phyloP scores from a whole-genome alignment of 2,797 vertebrate species.

The Acanthurus tractus region DNA sequence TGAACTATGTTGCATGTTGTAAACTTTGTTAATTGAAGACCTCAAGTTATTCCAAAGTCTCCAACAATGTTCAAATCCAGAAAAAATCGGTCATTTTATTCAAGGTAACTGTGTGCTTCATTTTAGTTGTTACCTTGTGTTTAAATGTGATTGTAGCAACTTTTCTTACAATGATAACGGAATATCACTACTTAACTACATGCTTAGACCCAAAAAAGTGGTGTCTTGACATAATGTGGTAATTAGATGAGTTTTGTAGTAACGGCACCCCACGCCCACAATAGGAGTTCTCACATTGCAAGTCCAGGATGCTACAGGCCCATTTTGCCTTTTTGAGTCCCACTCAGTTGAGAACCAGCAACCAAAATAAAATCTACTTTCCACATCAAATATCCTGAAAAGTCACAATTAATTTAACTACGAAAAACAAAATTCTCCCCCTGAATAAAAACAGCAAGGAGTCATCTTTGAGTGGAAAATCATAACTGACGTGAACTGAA shows the following conservation, averaged over 20 bases:
- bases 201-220: background rate
- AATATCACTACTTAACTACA: background rate
- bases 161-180: background rate
- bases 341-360: background rate
- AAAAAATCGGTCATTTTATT: no score
- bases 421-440: background rate
- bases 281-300: conserved; percentile 4
- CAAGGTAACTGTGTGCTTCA: no score
- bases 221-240: background rate
- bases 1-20: no score
- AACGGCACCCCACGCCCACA: background rate
- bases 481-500: background rate
- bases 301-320: background rate
- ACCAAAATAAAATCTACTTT: conserved; percentile 11
- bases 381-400: background rate
- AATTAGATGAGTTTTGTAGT: background rate
- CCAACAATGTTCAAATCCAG: no score
- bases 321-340: conserved; percentile 2
- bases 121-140: no score
- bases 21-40: no score
- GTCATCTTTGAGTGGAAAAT: conserved; percentile 3
- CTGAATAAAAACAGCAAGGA: background rate
- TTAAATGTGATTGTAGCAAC: no score
- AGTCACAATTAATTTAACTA: background rate
- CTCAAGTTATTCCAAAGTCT: no score